Evolutionary conservation across 2,113 vertebrate species (phyloP).

Genomic region (Lepus timidus): DNA sequence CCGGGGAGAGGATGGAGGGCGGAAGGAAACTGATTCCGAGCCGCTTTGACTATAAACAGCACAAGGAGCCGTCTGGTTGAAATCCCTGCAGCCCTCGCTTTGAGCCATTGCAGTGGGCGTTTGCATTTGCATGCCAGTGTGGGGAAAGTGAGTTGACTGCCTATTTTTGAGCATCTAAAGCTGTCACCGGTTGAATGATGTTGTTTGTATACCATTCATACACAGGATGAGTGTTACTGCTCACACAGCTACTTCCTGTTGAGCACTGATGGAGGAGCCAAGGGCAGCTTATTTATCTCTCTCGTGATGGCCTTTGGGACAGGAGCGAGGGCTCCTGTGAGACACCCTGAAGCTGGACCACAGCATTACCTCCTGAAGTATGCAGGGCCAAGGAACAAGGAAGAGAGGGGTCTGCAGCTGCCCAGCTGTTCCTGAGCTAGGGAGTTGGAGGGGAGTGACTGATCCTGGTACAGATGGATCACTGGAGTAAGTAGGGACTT

Average conservation of each 20-base stretch:
- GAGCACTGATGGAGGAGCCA: background rate
- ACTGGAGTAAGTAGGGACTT: background rate
- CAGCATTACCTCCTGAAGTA: background rate
- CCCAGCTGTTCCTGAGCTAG: rapidly evolving
- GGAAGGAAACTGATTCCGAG: background rate
- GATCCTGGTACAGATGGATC: background rate
- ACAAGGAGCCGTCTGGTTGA: background rate
- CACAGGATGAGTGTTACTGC: background rate
- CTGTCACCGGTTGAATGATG: conserved; percentile 26
- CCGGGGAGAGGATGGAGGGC: background rate
- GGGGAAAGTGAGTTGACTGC: background rate
- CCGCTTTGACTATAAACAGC: background rate
- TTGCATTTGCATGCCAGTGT: background rate
- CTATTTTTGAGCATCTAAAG: conserved; percentile 63
- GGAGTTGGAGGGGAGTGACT: background rate
- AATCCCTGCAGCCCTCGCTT: background rate
- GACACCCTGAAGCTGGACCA: background rate
- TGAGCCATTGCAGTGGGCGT: background rate
- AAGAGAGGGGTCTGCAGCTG: background rate
- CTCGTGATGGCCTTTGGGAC: background rate
- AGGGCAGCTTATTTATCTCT: background rate
- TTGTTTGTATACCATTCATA: conserved; percentile 39
- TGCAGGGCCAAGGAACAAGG: background rate
- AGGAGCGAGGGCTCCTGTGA: background rate
- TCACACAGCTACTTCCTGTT: conserved; percentile 16